Evolutionary conservation across 2,888 invertebrate genomes (phyloP).

Genomic region (Rhodophaea formosa): DNA sequence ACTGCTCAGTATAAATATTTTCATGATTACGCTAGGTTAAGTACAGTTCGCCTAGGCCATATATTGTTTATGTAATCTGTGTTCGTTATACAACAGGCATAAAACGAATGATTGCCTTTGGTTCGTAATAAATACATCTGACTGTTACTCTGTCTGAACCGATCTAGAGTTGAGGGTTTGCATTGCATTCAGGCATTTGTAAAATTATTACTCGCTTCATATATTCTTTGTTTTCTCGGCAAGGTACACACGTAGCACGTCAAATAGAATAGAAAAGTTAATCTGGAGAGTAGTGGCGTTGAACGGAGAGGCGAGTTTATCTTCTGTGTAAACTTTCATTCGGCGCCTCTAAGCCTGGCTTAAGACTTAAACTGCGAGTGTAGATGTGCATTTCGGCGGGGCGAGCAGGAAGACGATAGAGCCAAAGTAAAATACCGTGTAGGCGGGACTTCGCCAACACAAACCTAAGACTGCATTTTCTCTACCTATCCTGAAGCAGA

Average conservation of each 20-base stretch:
- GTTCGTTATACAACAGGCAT: no score
- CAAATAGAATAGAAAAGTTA: conserved; percentile 39
- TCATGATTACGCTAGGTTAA: no score
- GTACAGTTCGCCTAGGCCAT: no score
- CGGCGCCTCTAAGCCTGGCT: conserved; percentile 50
- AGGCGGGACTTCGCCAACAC: conserved; percentile 14
- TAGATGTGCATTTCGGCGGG: conserved; percentile 32
- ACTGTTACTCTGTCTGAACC: no score
- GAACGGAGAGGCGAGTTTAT: conserved; percentile 47
- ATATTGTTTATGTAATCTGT: no score
- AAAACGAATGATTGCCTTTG: no score
- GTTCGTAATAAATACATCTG: no score
- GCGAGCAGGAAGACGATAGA: conserved; percentile 21
- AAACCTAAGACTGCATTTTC: conserved; percentile 15
- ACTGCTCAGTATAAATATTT: not conserved
- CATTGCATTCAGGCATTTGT: not conserved
- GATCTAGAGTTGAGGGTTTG: no score
- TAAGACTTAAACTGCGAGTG: conserved; percentile 47
- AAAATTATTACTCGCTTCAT: not conserved
- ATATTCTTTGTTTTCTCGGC: conserved; percentile 11
- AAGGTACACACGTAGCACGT: conserved; percentile 17
- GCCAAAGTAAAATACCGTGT: conserved; percentile 17
- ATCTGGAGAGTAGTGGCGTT: conserved; percentile 39
- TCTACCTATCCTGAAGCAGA: not conserved
- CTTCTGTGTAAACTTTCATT: conserved; percentile 71